Base-by-base conservation (phyloP, 2,888 invertebrate genomes). In the Synergus laeviventris region DNA sequence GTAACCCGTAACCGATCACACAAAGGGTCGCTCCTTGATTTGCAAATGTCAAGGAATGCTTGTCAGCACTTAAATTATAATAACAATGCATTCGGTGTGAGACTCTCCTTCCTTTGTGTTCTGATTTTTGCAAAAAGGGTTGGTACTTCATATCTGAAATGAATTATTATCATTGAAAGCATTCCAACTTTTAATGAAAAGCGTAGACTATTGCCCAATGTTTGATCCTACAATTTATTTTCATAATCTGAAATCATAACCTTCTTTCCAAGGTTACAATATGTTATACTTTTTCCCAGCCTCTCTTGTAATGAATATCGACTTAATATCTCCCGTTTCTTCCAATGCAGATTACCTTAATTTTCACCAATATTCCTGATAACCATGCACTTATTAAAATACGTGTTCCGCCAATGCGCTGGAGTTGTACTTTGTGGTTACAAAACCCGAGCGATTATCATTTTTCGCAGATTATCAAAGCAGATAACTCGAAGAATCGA, bases 21-120 rank as follows among this genome's bases (percentile, higher is more conserved):
- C 70, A 49, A 70, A 70, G 49, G 24, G 49, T 70, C 49, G 49
- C 66, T 59, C 21, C 59, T 59, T 59, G 59, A 59, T 59, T 59
- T 59, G 21, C 59, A 59, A 24, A 59, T 59, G 59, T 59, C 59
- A 14, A 24, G 24, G 59, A 14, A 24, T 59, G 56, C 56, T 21
- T 56, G 59, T 59, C 59, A 59, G 59, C 14, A 59, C 24, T 59
- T 24, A 18, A 59, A 59, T 59, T 59, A 59, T 24, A 59, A 24
- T 59, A 59, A 59, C 59, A 59, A 59, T 59, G 59, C 59, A 59
- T 59, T 24, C 24, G 12, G 24, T 12, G 9, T 54, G 18, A 31
- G 18, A 54, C 54, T 16, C 54, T 18, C 54, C 54, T 59, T 59
- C 24, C 59, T 59, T 59, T 59, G 59, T 59, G 21, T 59, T 14